These are phyloP conservation scores for Marmota monax DNA, from an alignment of 2,113 vertebrate species.

Conservation along the genomic window DNA sequence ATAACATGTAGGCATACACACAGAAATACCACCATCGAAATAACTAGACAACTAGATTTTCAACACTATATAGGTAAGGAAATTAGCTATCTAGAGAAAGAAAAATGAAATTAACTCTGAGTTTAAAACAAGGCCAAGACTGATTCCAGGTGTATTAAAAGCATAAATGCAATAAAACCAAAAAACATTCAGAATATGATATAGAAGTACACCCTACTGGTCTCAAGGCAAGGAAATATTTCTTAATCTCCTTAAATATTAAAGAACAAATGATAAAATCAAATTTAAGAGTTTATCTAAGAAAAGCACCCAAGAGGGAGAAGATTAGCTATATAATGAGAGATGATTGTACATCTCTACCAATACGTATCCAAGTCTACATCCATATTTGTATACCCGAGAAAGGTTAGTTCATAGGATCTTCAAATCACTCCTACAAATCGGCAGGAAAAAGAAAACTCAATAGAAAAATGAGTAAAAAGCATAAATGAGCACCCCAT, in stretches of 20 bases:
- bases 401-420: background rate
- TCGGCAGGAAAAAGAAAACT: background rate
- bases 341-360: background rate
- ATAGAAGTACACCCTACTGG: background rate
- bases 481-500: background rate
- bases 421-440: background rate
- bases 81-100: background rate
- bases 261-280: background rate
- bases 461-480: background rate
- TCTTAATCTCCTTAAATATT: background rate
- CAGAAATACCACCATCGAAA: background rate
- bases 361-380: background rate
- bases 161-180: background rate
- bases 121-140: background rate
- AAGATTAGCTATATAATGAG: background rate
- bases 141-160: background rate
- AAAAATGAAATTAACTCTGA: background rate
- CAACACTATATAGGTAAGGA: background rate
- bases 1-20: background rate
- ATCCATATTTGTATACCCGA: background rate
- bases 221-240: background rate
- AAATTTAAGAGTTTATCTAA: background rate
- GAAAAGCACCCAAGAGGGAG: background rate
- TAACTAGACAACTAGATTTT: background rate
- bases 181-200: background rate